Percentiles rank a stretch among this genome's conserved stretches.
These are phyloP conservation scores for Protonemura montana DNA, from an alignment of 2,888 invertebrate genomes.

Conservation along the genomic window DNA sequence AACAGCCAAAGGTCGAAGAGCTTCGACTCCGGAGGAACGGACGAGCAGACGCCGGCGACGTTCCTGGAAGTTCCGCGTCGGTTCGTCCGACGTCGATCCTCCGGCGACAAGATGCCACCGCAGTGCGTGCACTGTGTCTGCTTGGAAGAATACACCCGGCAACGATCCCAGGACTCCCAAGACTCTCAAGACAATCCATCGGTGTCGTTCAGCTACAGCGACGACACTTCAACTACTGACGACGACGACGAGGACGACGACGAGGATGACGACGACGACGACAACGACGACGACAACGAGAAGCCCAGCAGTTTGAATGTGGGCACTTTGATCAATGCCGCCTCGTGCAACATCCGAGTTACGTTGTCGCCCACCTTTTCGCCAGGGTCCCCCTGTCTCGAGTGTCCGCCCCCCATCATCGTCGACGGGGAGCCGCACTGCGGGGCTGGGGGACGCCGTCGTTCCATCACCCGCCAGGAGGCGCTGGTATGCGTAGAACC, in stretches of 20 bases:
- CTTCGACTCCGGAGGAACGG: conserved; percentile 76
- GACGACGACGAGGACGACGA: conserved; percentile 52
- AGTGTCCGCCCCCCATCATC: conserved; percentile 51
- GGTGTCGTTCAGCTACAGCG: conserved; percentile 63
- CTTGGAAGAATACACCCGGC: conserved; percentile 45
- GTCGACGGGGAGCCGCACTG: conserved; percentile 51
- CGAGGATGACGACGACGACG: conserved; percentile 46
- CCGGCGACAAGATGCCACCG: conserved; percentile 53
- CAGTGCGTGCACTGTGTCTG: conserved; percentile 74
- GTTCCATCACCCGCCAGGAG: conserved; percentile 82
- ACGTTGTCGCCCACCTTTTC: conserved; percentile 61
- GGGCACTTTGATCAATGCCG: conserved; percentile 55
- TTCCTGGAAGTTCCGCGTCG: conserved; percentile 64
- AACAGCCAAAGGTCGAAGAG: conserved; percentile 76
- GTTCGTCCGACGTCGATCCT: conserved; percentile 65
- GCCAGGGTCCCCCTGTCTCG: conserved; percentile 60
- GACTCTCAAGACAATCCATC: conserved; percentile 63
- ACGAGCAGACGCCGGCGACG: conserved; percentile 65
- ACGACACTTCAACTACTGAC: conserved; percentile 60
- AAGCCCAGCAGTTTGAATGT: conserved; percentile 60
- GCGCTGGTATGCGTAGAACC: conserved; percentile 75
- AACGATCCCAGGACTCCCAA: conserved; percentile 31
- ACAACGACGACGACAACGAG: conserved; percentile 56
- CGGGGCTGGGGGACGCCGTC: conserved; percentile 62
- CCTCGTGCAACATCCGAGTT: conserved; percentile 68